Evolutionary conservation across 2,113 vertebrate species (phyloP), one percentile per base, ranked within the genome.

Genomic region (Rhinopomastus cyanomelas): DNA sequence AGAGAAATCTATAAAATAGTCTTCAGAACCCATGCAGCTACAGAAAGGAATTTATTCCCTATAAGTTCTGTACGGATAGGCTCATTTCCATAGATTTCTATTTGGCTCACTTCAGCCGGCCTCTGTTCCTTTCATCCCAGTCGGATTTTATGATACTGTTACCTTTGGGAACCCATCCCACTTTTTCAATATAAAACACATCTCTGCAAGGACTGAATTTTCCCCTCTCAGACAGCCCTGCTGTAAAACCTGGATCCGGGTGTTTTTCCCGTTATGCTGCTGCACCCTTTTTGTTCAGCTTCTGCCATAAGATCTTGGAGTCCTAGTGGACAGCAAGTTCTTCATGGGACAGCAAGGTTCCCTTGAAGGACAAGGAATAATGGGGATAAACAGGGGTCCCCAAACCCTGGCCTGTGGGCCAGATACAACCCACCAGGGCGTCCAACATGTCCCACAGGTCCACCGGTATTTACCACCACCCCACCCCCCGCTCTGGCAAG

Each of bases 41-140:
- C 59, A 66, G 87, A 89, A 80, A 92, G 76, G 91, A 88, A 62
- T 94, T 75, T 80, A 65, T 90, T 83, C 65, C 72, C 91, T 81
- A 61, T 92, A 88, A 92, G 83, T 80, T 62, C 64, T 57, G 48
- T 53, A 61, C 46, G 57, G 8, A 8, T 36, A 39, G 51, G 56
- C 64, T 88, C 32, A 68, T 73, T 95, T 86, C 93, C 80, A 11
- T 83, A 83, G 80, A 34, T 76, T 64, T 1, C 1, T n/a, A 29
- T 52, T 56, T 62, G 8, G 56, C 7, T 67, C n/a, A 8, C 89
- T 87, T 87, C 78, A 86, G 56, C 86, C 73, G 83, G 68, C 32
- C 56, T 61, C 68, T 17, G 5, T 42, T 60, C 64, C n/a, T 92
- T 94, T 88, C 87, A 88, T 69, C 83, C 72, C 3, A 0, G 26